Evolutionary conservation across 2,113 vertebrate species (phyloP).

Genomic region (Centropus unirufus): DNA sequence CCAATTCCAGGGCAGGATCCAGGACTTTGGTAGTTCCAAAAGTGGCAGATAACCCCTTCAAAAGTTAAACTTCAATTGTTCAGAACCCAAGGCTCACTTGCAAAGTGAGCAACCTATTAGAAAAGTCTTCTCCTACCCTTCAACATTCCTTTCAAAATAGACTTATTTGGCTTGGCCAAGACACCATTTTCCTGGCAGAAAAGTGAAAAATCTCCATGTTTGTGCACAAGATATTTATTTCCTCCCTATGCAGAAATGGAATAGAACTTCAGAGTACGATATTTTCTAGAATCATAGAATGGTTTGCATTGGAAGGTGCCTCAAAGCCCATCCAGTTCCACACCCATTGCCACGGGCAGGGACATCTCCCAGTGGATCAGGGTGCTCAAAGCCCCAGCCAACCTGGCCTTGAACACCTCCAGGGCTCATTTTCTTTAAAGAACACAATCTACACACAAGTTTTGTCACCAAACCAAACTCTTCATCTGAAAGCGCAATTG

Average conservation of each 20-base stretch:
- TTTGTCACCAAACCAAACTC: too few species aligned
- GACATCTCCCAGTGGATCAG: too few species aligned
- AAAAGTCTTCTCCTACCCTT: not conserved
- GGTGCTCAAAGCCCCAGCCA: too few species aligned
- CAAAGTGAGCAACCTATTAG: not conserved
- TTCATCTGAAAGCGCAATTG: too few species aligned
- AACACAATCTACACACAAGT: too few species aligned
- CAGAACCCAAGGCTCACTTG: not conserved
- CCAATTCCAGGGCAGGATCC: not conserved
- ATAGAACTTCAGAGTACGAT: not conserved
- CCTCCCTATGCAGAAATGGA: not conserved
- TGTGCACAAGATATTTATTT: not conserved
- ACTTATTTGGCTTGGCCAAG: not conserved
- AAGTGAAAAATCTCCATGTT: not conserved
- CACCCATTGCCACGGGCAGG: too few species aligned
- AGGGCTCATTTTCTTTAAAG: too few species aligned
- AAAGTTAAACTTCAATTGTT: not conserved
- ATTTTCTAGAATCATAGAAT: not conserved
- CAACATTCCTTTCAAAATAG: not conserved
- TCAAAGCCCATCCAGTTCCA: too few species aligned
- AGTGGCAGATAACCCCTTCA: not conserved
- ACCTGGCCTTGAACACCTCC: too few species aligned
- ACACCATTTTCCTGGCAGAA: not conserved
- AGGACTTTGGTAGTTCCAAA: not conserved
- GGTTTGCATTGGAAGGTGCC: too few species aligned